Evolutionary conservation across 2,888 invertebrate species (phyloP), one percentile per base, ranked within the genome.

Genomic region (Andrena flavipes): DNA sequence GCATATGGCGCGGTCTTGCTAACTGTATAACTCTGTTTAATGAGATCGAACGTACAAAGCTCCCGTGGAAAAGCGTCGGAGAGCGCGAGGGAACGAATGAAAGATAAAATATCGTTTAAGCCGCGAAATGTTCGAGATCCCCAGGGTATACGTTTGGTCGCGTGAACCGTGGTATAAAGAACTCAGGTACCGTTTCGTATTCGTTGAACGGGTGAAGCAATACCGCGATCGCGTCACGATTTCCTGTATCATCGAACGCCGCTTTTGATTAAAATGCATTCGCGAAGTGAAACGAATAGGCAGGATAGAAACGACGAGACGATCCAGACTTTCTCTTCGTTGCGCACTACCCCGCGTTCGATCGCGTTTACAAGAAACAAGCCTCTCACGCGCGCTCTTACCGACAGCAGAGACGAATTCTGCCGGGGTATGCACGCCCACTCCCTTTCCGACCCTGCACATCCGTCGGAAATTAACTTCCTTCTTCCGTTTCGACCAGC

Each of bases 311-410:
- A 54, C n/a, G 54, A 26, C 54, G 26, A 67, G 33, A 56, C 54
- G 70, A 42, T 42, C 30, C 23, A 48, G 29, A 71, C 82, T 83
- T 86, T 85, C 86, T 77, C 82, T 62, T 71, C 10, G 54, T 68
- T 49, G 5, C 64, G 63, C 23, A 16, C 64, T 74, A 35, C 65
- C 42, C 73, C 56, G 29, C 8, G 7, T 70, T 65, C 20, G 42
- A 13, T 29, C 26, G 42, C 23, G 30, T n/a, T 33, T 23, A 3
- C 13, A 7, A 10, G 8, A 62, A 42, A 16, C 13, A 4, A 42
- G 13, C 13, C 29, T 29, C 54, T 48, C 42, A 2, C 8, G n/a
- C 29, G 8, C 68, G 1, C 26, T 30, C 23, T 84, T 84, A 84
- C 77, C 84, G 80, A 80, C 84, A 0, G 79, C 8, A 59, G 62